phyloP scores from a whole-genome alignment of 2,113 vertebrate species.

The Hylia prasina region DNA sequence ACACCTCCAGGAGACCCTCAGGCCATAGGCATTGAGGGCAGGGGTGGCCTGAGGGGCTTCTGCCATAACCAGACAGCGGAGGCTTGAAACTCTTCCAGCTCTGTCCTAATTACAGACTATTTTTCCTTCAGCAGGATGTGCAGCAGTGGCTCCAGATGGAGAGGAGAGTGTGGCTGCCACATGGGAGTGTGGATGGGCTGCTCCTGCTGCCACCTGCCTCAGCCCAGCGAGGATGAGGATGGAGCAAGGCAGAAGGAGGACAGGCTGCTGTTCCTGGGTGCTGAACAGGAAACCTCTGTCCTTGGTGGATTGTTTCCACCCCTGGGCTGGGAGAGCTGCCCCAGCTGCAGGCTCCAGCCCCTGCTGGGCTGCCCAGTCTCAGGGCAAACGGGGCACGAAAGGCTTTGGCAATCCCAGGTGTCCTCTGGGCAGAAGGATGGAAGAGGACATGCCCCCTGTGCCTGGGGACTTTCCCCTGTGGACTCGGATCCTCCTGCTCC shows the following conservation, averaged over 20 bases:
- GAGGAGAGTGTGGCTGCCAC: not conserved
- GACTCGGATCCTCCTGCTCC: not conserved
- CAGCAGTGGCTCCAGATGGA: not conserved
- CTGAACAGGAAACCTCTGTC: not conserved
- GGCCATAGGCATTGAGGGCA: not conserved
- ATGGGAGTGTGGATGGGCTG: not conserved
- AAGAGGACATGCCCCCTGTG: fast-evolving
- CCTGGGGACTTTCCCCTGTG: not conserved
- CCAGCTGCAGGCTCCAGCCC: not conserved
- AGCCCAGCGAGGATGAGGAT: not conserved
- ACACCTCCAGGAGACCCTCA: not conserved
- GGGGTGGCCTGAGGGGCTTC: not conserved
- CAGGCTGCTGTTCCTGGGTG: not conserved
- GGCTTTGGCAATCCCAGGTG: fast-evolving
- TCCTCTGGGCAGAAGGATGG: not conserved
- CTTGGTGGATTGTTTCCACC: fast-evolving
- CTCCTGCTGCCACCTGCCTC: not conserved
- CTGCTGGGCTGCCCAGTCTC: not conserved
- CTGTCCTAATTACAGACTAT: slow-evolving; percentile 34
- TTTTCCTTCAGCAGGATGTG: slow-evolving; percentile 12
- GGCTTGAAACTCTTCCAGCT: not conserved
- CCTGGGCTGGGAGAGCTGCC: not conserved
- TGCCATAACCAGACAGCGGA: not conserved
- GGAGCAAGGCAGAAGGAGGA: not conserved
- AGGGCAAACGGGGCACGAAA: fast-evolving